Evolutionary conservation across 2,113 vertebrate species (phyloP), one percentile per base, ranked within the genome.

Genomic region (Oplegnathus fasciatus): DNA sequence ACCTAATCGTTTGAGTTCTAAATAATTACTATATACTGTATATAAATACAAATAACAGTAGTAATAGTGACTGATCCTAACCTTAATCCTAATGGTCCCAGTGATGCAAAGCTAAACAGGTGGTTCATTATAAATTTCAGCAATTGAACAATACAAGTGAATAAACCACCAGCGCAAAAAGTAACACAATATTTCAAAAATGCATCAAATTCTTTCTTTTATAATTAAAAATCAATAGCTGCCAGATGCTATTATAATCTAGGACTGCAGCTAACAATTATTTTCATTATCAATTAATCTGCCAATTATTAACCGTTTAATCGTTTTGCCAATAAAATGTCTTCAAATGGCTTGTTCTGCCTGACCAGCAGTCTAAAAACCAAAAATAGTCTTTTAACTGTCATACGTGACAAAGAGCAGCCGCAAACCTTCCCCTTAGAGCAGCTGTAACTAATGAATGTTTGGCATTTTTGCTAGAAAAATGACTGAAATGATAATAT

Each of bases 1-100:
- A 9, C 14, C 28, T 10, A 60, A 52, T 62, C 0, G 17, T 30
- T 72, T 62, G 11, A 62, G 20, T 0, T 15, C 17, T 10, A 24
- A 26, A 62, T 37, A 37, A 37, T 37, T 37, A 37, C 34, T 37
- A 37, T 37, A 37, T 37, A 3, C 6, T 37, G 6, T 37, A 37
- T 37, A 37, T 37, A n/a, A n/a, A n/a, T n/a, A n/a, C n/a, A n/a
- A n/a, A n/a, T n/a, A n/a, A n/a, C n/a, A n/a, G n/a, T n/a, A n/a
- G n/a, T n/a, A 1, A 34, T 22, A 26, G 70, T 71, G 46, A 52
- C 34, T 80, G 48, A 72, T 64, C 57, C 44, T 61, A 24, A 64
- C 26, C 22, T 61, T 40, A 9, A 34, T 44, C 14, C 30, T 11
- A 15, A 32, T 24, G 50, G 0, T 34, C 2, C 11, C 28, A 46